Percentiles rank a stretch among this genome's conserved stretches.
Conservation (phyloP, 1,140 invertebrate species). For the Ostrea edulis region DNA sequence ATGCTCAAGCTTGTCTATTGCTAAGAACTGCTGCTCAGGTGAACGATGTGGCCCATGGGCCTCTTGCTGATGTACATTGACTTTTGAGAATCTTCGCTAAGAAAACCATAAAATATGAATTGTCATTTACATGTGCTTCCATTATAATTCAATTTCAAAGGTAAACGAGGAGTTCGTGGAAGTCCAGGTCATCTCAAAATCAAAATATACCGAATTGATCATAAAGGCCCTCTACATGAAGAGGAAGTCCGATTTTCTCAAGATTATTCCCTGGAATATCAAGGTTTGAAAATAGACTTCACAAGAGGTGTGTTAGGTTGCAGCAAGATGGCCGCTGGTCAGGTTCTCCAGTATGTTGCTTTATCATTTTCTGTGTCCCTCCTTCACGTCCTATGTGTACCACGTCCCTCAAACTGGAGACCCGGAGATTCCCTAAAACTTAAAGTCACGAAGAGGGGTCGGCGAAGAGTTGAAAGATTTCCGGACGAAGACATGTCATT, state of each 20-base stretch:
- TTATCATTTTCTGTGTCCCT: slow-evolving; percentile 72
- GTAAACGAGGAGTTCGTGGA: neutral
- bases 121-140: neutral
- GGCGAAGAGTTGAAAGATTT: neutral
- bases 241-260: neutral
- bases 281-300: neutral
- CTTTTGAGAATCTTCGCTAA: no score
- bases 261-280: neutral
- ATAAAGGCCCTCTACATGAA: neutral
- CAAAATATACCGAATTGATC: neutral
- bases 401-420: slow-evolving; percentile 65
- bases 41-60: no score
- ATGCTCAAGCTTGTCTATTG: no score
- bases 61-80: no score
- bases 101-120: neutral
- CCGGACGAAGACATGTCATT: slow-evolving; percentile 26
- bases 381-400: slow-evolving; percentile 75
- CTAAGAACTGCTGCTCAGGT: no score
- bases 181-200: neutral
- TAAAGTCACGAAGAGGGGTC: neutral
- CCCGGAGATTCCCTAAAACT: slow-evolving; percentile 56
- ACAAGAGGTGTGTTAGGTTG: neutral
- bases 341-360: slow-evolving; percentile 71
- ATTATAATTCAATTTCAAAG: neutral
- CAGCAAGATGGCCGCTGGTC: neutral